These are phyloP conservation scores for Listronotus bonariensis DNA, from an alignment of 1,140 invertebrate genomes.

Conservation along the genomic window DNA sequence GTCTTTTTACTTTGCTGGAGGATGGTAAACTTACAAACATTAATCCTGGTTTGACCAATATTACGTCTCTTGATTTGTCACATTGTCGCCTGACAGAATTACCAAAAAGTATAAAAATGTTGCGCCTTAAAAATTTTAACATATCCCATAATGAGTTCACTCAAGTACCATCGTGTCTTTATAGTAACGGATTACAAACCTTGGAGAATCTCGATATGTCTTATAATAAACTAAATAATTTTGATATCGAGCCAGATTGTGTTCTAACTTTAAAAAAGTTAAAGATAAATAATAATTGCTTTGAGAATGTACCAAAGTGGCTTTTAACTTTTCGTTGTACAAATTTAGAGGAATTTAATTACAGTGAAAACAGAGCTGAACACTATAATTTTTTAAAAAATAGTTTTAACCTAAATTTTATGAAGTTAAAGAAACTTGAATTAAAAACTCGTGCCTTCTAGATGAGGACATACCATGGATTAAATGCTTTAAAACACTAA, in stretches of 20 bases:
- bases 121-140: conserved; percentile 15
- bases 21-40: conserved; percentile 1
- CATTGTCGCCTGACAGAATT: conserved; percentile 21
- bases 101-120: conserved; percentile 11
- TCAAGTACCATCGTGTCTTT: conserved; percentile 19
- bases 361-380: conserved; percentile 18
- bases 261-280: conserved; percentile 14
- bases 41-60: not conserved
- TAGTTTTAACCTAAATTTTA: conserved; percentile 7
- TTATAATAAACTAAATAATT: conserved; percentile 15
- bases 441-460: conserved; percentile 19
- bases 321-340: conserved; percentile 23
- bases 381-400: conserved; percentile 25
- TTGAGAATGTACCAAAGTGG: conserved; percentile 25
- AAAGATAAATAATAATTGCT: conserved; percentile 18
- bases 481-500: conserved; percentile 8
- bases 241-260: conserved; percentile 26
- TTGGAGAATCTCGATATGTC: conserved; percentile 27
- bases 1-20: conserved; percentile 2
- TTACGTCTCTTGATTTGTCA: conserved; percentile 22
- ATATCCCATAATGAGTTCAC: conserved; percentile 26
- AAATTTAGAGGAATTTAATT: conserved; percentile 22
- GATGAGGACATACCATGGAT: conserved; percentile 21
- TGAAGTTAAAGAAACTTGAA: conserved; percentile 18
- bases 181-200: conserved; percentile 1